Evolutionary conservation across 2,797 vertebrate species (phyloP).

Genomic region (Megaceryle alcyon): DNA sequence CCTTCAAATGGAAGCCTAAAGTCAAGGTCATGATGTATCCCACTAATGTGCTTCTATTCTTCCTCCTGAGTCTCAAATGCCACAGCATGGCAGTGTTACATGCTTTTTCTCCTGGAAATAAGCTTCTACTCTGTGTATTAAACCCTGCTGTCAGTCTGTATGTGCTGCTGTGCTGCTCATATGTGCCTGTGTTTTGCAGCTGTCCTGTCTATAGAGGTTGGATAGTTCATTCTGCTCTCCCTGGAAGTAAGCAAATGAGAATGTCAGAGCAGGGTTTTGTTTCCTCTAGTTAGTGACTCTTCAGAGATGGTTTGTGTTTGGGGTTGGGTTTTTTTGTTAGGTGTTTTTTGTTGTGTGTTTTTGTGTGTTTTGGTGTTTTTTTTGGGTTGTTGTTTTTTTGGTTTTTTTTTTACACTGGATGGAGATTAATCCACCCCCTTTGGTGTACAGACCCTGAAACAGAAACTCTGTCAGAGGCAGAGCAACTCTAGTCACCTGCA

Average conservation of each 20-base stretch:
- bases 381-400: too few species aligned
- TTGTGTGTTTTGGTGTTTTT: not conserved
- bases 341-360: too few species aligned
- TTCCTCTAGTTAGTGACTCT: not conserved
- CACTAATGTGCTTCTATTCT: slow-evolving; percentile 36
- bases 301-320: not conserved
- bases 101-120: slow-evolving; percentile 57
- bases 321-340: too few species aligned
- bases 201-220: slow-evolving; percentile 24
- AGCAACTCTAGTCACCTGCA: not conserved
- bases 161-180: slow-evolving; percentile 72
- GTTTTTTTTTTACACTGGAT: not conserved
- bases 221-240: not conserved
- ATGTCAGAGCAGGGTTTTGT: not conserved
- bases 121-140: slow-evolving; percentile 53
- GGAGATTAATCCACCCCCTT: not conserved
- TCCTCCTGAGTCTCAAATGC: slow-evolving; percentile 17
- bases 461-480: not conserved
- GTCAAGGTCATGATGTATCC: not conserved
- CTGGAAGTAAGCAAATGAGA: not conserved
- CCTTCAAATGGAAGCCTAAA: not conserved
- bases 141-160: slow-evolving; percentile 46
- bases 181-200: slow-evolving; percentile 67
- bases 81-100: slow-evolving; percentile 49
- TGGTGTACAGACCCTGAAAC: not conserved